Conservation (phyloP, 2,888 invertebrate species). For the Spodoptera littoralis region DNA sequence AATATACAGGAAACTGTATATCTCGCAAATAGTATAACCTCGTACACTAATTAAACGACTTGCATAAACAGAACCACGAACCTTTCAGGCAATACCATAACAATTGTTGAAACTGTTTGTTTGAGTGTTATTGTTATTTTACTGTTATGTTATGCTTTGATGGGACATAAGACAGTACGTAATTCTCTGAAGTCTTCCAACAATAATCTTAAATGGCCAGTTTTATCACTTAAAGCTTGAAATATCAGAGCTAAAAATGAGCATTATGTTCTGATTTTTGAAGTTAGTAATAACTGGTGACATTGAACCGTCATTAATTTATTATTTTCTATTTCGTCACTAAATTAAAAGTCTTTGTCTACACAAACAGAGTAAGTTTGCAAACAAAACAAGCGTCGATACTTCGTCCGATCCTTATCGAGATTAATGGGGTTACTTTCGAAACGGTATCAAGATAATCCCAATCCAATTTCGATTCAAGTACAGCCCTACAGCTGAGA, state of each 20-base stretch:
- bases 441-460: constrained; percentile 63
- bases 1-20: constrained; percentile 35
- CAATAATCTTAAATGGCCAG: neutral
- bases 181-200: neutral
- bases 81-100: constrained; percentile 55
- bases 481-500: constrained; percentile 61
- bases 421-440: constrained; percentile 63
- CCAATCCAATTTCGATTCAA: constrained; percentile 69
- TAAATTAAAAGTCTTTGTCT: constrained; percentile 28
- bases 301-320: constrained; percentile 3
- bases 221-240: neutral
- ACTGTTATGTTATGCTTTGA: constrained; percentile 5
- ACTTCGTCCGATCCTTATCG: constrained; percentile 55
- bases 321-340: constrained; percentile 11
- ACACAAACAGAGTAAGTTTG: constrained; percentile 37
- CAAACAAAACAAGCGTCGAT: constrained; percentile 53
- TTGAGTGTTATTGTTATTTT: constrained; percentile 14
- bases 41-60: constrained; percentile 66
- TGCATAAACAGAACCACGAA: constrained; percentile 65
- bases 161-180: neutral
- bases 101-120: constrained; percentile 44
- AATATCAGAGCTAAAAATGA: neutral
- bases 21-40: constrained; percentile 56
- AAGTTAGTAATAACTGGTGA: neutral
- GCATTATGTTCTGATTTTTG: neutral